Base-by-base conservation (phyloP, 2,113 vertebrate species). In the Nettapus auritus region DNA sequence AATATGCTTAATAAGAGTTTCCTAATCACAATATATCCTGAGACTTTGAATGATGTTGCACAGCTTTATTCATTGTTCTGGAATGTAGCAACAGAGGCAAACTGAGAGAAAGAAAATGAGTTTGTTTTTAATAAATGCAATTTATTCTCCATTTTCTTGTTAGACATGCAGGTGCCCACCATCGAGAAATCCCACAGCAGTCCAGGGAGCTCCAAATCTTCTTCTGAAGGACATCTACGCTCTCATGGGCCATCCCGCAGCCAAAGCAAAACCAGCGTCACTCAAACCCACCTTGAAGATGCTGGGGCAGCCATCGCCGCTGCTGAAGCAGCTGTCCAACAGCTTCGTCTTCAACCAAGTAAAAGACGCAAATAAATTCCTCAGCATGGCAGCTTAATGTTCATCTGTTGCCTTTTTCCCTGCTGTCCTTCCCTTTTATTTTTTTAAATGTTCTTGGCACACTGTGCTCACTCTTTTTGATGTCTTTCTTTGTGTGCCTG, bases 101-200 rank as follows among this genome's bases (percentile, higher is more conserved):
- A 33, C 18, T 38, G 59, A 40, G 64, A 93, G 50, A 80, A 89
- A 62, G 33, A 76, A 63, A 62, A 91, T 13, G 0, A 53, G n/a
- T 5, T 64, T 82, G 22, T 34, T 18, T 73, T 93, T 75, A 90
- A 88, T 90, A 84, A 90, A 88, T 69, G 36, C 97, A 62, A n/a
- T n/a, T n/a, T n/a, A n/a, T 96, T 96, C 80, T 95, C 87, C 68
- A 50, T 96, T 90, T 96, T 67, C 67, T 94, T 75, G 94, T 86
- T 98, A 99, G 99, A 99, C 94, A 99, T 99, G 98, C 99, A 99
- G 98, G 98, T 99, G 92, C 93, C 99, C 88, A 99, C 99, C 96
- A 98, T 99, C 97, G 99, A 99, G 98, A 99, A 99, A 98, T 99
- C 99, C 62, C 99, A 99, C 96, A 99, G 99, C 98, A 99, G 99